Percentiles rank a stretch among this genome's conserved stretches.
Evolutionary conservation across 2,888 invertebrate species (phyloP).

Genomic region (Nephrotoma flavescens): DNA sequence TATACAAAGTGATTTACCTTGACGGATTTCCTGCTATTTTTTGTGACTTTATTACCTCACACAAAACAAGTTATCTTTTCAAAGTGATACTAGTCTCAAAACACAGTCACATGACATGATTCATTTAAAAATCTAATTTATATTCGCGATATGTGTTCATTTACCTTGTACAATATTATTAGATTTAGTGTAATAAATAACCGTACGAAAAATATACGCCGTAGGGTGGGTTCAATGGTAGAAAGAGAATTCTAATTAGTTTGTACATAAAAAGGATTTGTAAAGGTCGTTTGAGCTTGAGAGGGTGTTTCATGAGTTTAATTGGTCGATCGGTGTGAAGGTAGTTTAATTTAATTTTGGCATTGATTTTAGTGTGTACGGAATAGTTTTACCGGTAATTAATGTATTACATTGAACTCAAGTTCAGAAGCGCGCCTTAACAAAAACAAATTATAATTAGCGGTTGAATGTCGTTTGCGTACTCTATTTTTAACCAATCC

Average conservation of each 20-base stretch:
- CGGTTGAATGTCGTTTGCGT: background rate
- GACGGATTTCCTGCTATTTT: background rate
- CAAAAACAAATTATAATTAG: background rate
- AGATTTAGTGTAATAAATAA: background rate
- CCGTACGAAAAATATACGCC: background rate
- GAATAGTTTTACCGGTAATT: background rate
- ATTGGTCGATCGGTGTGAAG: background rate
- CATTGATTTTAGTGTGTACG: background rate
- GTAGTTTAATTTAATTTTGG: background rate
- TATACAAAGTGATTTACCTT: background rate
- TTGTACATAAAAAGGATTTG: background rate
- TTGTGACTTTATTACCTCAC: background rate
- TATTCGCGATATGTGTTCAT: background rate
- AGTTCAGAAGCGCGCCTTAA: background rate
- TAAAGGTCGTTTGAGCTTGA: background rate
- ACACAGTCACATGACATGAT: background rate
- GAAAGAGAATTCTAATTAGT: background rate
- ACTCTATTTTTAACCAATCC: no score
- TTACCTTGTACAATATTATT: background rate
- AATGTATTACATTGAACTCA: background rate
- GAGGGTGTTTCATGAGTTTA: background rate
- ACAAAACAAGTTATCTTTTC: background rate
- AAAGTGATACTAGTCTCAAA: background rate
- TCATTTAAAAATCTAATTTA: background rate
- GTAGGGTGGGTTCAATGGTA: background rate